Base-by-base conservation (phyloP, 2,888 invertebrate species). In the Agrochola litura region DNA sequence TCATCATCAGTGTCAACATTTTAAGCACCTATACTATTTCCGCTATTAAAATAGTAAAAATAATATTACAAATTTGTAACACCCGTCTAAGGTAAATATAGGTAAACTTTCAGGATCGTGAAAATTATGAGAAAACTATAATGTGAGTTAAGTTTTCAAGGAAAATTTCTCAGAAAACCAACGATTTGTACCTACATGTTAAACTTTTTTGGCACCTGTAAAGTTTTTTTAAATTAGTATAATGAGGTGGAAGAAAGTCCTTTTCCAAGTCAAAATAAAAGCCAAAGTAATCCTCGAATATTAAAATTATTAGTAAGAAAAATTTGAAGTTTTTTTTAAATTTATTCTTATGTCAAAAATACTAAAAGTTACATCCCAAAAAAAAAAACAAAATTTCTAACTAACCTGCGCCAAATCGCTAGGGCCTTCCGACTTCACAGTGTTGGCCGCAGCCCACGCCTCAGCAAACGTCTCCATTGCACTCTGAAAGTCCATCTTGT, bases 391-490 rank as follows among this genome's bases (percentile, higher is more conserved):
- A 60, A 68, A 73, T 77, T 81, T 77, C 81, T 83, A 86, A 94
- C 97, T 97, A 93, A 98, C 98, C 98, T 98, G 98, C 84, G 97
- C 97, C 88, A 97, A 96, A 91, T 98, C 97, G 86, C 96, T 96
- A 37, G 97, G 95, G 56, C 95, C 97, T 87, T 97, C 97, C 86
- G 97, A 97, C 95, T 98, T 98, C 91, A 98, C 98, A 41, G 95
- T 95, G 84, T 96, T 96, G 95, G 99, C 99, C 89, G 99, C 99
- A 91, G 99, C 99, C 99, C 99, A 99, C 90, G 99, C 99, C 97
- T 99, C 99, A 89, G 99, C 99, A 96, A 99, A 99, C 90, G 99
- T 99, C 97, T 99, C 99, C 99, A 99, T 99, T 91, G 99, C 99
- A 97, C 99, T 99, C 97, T 99, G 99, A 97, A 99, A 99, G 98